Percentiles rank a stretch among this genome's conserved stretches.
These are phyloP conservation scores for Toxostoma redivivum DNA, from an alignment of 2,113 vertebrate species.

Conservation along the genomic window DNA sequence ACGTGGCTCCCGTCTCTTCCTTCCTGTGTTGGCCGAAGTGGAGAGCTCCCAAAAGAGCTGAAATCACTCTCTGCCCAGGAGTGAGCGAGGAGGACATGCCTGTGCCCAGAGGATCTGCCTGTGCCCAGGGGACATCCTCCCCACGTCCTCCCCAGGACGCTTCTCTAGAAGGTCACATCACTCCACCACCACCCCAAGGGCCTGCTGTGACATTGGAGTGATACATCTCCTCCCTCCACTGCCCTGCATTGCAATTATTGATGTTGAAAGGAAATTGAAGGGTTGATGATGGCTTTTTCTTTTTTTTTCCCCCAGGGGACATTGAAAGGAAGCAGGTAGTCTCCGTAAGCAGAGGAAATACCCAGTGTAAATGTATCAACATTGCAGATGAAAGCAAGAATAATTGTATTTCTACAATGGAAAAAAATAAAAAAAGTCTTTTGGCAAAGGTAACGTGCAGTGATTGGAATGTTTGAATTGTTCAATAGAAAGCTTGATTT, in stretches of 20 bases:
- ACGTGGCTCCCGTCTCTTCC: too few relatives aligned
- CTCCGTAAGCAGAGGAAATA: slow-evolving; percentile 13
- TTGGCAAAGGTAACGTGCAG: slow-evolving; percentile 44
- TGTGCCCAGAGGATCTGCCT: too few relatives aligned
- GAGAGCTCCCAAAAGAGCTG: too few relatives aligned
- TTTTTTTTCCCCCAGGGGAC: background rate
- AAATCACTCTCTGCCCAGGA: too few relatives aligned
- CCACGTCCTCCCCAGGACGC: too few relatives aligned
- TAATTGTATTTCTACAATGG: background rate
- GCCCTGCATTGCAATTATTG: background rate
- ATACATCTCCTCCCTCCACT: background rate
- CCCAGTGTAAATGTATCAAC: background rate
- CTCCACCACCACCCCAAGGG: too few relatives aligned
- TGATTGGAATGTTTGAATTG: background rate
- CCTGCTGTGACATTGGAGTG: too few relatives aligned
- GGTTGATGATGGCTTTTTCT: background rate
- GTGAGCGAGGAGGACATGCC: too few relatives aligned
- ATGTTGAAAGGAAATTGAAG: background rate
- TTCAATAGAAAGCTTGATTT: background rate
- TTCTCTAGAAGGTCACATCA: too few relatives aligned
- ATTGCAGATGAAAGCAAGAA: background rate
- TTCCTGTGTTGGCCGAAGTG: too few relatives aligned
- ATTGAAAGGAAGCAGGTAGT: slow-evolving; percentile 27
- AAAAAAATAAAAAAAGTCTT: slow-evolving; percentile 4
- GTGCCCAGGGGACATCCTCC: too few relatives aligned